Conservation (phyloP, 1,140 invertebrate species). For the Sitophilus oryzae region DNA sequence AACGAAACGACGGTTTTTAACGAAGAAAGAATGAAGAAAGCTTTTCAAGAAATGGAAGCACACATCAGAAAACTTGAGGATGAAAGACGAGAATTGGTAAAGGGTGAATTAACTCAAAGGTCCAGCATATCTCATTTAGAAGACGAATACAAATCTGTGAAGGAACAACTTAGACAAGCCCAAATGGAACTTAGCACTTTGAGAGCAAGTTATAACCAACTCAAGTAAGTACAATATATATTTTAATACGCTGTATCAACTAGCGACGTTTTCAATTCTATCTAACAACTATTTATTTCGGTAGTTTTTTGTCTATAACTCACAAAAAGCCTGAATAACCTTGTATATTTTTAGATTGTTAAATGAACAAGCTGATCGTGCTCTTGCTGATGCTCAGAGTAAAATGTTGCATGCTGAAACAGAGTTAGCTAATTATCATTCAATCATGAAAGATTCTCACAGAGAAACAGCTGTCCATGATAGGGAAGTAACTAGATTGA, state of each 20-base stretch:
- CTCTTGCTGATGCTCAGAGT: slow-evolving; percentile 37
- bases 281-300: neutral
- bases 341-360: slow-evolving; percentile 36
- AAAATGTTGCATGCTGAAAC: slow-evolving; percentile 36
- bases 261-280: neutral
- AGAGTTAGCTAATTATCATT: slow-evolving; percentile 33
- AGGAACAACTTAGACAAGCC: slow-evolving; percentile 31
- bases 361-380: slow-evolving; percentile 42
- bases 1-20: slow-evolving; percentile 21
- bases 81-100: slow-evolving; percentile 37
- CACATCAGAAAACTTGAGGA: slow-evolving; percentile 37
- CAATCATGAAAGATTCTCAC: slow-evolving; percentile 27
- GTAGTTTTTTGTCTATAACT: neutral
- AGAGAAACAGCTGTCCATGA: slow-evolving; percentile 7
- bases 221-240: slow-evolving; percentile 34
- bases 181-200: slow-evolving; percentile 37
- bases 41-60: slow-evolving; percentile 35
- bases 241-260: neutral
- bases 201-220: slow-evolving; percentile 36
- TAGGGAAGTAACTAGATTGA: slow-evolving; percentile 32
- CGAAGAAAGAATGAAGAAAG: slow-evolving; percentile 28
- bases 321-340: neutral
- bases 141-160: slow-evolving; percentile 35
- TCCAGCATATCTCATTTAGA: slow-evolving; percentile 37
- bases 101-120: slow-evolving; percentile 33